Percentiles rank a stretch among this genome's conserved stretches.
Conservation (phyloP, 2,888 invertebrate species). For the Sphinx pinastri region DNA sequence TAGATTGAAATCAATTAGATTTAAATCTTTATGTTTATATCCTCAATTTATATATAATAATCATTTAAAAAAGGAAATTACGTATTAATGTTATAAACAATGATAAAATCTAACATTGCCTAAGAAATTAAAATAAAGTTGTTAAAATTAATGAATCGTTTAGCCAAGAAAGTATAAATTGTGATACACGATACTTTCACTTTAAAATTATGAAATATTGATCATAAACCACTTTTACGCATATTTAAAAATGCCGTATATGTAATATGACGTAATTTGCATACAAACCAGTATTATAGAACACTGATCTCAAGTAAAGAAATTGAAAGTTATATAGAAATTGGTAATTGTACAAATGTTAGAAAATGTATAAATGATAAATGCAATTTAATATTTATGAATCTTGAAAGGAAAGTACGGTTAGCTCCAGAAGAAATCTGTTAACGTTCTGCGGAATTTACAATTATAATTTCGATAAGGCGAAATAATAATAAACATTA, state of each 20-base stretch:
- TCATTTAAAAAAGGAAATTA: slow-evolving; percentile 2
- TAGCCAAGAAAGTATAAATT: slow-evolving; percentile 3
- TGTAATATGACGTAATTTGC: slow-evolving; percentile 33
- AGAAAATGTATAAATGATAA: not conserved
- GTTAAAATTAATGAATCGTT: slow-evolving; percentile 17
- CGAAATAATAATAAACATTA: too few relatives aligned
- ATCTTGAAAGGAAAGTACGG: not conserved
- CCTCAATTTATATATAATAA: too few relatives aligned
- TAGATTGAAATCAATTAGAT: too few relatives aligned
- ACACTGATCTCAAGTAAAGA: not conserved
- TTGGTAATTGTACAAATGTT: not conserved
- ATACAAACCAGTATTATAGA: slow-evolving; percentile 26
- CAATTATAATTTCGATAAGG: too few relatives aligned
- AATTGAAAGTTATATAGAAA: slow-evolving; percentile 16
- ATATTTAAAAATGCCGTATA: slow-evolving; percentile 32
- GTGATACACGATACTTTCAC: slow-evolving; percentile 40
- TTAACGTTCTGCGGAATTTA: too few relatives aligned
- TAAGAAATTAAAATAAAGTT: slow-evolving; percentile 6
- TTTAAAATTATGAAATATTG: slow-evolving; percentile 36
- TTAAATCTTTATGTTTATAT: too few relatives aligned
- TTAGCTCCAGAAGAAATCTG: not conserved
- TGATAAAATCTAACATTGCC: slow-evolving; percentile 3
- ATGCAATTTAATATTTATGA: not conserved
- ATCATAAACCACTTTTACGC: slow-evolving; percentile 39
- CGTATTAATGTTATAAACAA: not conserved